Evolutionary conservation across 2,888 invertebrate species (phyloP).

Genomic region (Stratiomys singularior): DNA sequence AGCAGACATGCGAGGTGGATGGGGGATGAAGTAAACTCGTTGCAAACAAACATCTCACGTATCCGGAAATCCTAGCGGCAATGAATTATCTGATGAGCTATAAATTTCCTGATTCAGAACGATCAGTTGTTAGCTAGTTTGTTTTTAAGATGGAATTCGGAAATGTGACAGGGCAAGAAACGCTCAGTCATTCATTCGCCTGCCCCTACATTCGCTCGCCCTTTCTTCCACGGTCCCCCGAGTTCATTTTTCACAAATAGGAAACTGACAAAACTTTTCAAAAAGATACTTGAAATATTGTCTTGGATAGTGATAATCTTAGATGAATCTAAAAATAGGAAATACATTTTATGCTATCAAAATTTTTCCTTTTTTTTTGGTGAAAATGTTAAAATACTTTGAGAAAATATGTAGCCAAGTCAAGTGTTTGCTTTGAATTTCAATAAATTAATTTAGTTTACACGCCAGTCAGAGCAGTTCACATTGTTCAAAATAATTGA

Average conservation of each 20-base stretch:
- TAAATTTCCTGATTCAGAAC: constrained; percentile 31
- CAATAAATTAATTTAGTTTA: too few species aligned
- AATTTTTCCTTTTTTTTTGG: too few species aligned
- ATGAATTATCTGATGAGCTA: constrained; percentile 42
- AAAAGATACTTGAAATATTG: background rate
- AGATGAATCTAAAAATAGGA: too few species aligned
- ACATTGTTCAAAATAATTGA: too few species aligned
- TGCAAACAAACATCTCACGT: constrained; percentile 27
- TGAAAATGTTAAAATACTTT: too few species aligned
- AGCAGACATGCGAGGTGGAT: too few species aligned
- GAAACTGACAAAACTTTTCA: constrained; percentile 1
- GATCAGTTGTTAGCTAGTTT: constrained; percentile 23
- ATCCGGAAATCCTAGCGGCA: constrained; percentile 42
- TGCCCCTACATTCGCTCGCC: background rate
- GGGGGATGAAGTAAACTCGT: background rate
- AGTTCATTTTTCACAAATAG: background rate
- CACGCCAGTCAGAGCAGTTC: too few species aligned
- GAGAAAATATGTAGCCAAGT: too few species aligned
- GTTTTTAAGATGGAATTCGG: constrained; percentile 15
- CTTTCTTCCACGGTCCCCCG: background rate
- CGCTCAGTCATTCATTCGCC: background rate
- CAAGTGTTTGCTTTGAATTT: too few species aligned
- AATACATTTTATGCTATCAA: too few species aligned
- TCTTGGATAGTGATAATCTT: too few species aligned
- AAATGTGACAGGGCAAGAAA: background rate